Percentiles rank a stretch among this genome's conserved stretches.
These are phyloP conservation scores for Mastomys natalensis DNA, from an alignment of 2,113 vertebrate genomes.

Conservation along the genomic window DNA sequence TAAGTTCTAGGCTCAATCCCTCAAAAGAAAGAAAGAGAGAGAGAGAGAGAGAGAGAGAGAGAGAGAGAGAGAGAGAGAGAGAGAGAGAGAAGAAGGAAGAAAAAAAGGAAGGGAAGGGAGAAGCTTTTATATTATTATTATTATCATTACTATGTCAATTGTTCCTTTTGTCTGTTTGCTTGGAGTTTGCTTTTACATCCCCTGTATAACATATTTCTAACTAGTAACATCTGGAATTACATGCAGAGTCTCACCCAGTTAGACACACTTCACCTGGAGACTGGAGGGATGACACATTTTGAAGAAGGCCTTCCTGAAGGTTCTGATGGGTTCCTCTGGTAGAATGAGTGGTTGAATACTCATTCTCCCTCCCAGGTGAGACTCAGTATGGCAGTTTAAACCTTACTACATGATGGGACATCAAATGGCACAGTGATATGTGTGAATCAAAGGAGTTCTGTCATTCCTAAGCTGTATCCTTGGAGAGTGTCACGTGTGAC, in stretches of 20 bases:
- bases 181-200: not conserved
- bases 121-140: not conserved
- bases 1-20: not conserved
- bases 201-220: not conserved
- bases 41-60: too few relatives aligned
- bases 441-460: not conserved
- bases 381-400: conserved; percentile 3
- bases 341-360: not conserved
- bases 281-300: not conserved
- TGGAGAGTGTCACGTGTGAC: not conserved
- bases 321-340: not conserved
- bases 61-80: too few relatives aligned
- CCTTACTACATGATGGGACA: not conserved
- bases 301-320: conserved; percentile 44
- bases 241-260: conserved; percentile 9
- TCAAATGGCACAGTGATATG: conserved; percentile 1
- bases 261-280: not conserved
- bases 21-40: not conserved
- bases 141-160: not conserved
- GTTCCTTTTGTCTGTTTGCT: not conserved
- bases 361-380: not conserved
- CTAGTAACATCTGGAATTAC: not conserved
- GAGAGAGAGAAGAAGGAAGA: too few relatives aligned
- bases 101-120: not conserved
- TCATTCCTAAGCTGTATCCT: not conserved